phyloP scores from a whole-genome alignment of 2,888 invertebrate genomes.

The Conus canariensis region DNA sequence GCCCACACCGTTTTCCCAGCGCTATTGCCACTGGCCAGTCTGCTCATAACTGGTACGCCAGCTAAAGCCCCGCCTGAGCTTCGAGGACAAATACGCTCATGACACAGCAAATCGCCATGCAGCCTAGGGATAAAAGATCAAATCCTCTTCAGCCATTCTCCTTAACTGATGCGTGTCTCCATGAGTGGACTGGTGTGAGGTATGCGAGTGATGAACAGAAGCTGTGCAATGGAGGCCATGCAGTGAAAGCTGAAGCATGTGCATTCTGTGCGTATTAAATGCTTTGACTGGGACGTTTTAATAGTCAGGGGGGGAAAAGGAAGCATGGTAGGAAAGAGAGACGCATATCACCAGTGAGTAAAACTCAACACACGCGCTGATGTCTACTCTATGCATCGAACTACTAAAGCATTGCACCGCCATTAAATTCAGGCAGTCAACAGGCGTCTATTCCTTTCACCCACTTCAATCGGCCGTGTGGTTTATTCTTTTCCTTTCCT shows the following conservation, averaged over 20 bases:
- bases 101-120: too few species aligned
- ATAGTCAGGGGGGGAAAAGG: not conserved
- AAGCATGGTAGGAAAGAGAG: too few species aligned
- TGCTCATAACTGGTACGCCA: too few species aligned
- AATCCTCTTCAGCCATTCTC: too few species aligned
- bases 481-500: constrained; percentile 21
- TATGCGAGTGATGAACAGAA: not conserved
- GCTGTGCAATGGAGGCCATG: not conserved
- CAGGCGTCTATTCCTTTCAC: not conserved
- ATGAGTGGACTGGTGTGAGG: not conserved
- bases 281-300: not conserved
- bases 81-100: too few species aligned
- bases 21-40: too few species aligned
- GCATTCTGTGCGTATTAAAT: not conserved
- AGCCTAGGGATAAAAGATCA: too few species aligned
- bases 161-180: too few species aligned
- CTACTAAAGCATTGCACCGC: too few species aligned
- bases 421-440: not conserved
- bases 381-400: too few species aligned
- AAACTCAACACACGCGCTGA: not conserved
- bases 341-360: not conserved
- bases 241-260: not conserved
- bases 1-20: too few species aligned
- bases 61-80: too few species aligned
- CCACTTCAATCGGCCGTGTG: not conserved